Evolutionary conservation across 1,140 invertebrate species (phyloP).

Genomic region (Globodera rostochiensis): DNA sequence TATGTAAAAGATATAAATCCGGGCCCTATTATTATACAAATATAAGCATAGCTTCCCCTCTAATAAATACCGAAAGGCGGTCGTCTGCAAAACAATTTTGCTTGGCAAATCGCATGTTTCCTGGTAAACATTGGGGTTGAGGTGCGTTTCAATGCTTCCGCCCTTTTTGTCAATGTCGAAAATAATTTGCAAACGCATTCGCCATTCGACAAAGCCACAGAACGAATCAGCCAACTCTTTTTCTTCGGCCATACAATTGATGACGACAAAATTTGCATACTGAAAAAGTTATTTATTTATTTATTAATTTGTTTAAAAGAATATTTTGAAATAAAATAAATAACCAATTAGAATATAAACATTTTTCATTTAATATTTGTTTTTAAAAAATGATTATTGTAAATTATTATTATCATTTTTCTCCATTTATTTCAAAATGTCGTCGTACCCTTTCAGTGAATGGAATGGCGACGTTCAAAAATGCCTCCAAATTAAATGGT

Average conservation of each 20-base stretch:
- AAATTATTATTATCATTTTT: too few relatives aligned
- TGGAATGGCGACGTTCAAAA: neutral
- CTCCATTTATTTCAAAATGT: too few relatives aligned
- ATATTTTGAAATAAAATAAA: too few relatives aligned
- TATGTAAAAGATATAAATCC: too few relatives aligned
- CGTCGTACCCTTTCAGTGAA: neutral
- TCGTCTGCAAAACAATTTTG: neutral
- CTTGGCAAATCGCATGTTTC: neutral
- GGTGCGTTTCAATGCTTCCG: neutral
- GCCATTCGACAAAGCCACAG: slow-evolving; percentile 9
- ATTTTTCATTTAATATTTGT: too few relatives aligned
- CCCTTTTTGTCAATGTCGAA: slow-evolving; percentile 12
- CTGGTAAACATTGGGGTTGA: neutral
- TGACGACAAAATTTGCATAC: neutral
- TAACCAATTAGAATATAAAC: too few relatives aligned
- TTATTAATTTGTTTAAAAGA: neutral
- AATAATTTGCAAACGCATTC: slow-evolving; percentile 14
- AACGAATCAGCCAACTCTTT: neutral
- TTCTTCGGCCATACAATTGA: slow-evolving; percentile 1
- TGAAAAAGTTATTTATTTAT: slow-evolving; percentile 4
- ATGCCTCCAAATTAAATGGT: neutral
- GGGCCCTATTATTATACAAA: too few relatives aligned
- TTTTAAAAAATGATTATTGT: too few relatives aligned
- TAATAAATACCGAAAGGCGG: neutral
- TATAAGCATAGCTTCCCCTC: too few relatives aligned